phyloP scores from a whole-genome alignment of 2,113 vertebrate species.

The Alethe diademata region DNA sequence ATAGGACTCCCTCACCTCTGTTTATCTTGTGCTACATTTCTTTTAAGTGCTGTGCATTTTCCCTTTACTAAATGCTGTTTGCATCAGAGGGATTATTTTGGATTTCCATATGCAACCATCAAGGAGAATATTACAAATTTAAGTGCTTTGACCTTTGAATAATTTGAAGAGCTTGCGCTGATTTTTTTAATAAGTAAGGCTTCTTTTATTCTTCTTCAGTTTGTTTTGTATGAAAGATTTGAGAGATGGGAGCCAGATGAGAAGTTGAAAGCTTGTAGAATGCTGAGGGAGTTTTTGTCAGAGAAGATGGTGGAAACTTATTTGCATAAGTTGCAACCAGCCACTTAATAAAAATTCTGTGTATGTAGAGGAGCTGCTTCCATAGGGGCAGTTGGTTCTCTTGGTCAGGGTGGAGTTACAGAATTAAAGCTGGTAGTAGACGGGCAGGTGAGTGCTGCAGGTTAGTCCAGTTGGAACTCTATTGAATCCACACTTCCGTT shows the following conservation, averaged over 20 bases:
- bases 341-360: background rate
- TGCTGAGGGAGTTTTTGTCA: background rate
- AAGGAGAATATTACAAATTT: background rate
- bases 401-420: no score
- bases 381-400: background rate
- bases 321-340: background rate
- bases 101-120: background rate
- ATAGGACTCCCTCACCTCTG: background rate
- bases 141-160: background rate
- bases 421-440: background rate
- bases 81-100: background rate
- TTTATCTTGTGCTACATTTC: background rate
- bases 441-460: background rate
- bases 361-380: background rate
- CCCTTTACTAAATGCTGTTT: background rate
- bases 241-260: background rate
- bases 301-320: no score
- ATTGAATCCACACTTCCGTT: background rate
- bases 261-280: background rate
- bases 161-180: background rate
- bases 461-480: background rate
- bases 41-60: background rate
- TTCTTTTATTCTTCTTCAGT: background rate
- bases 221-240: background rate
- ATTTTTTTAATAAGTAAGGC: background rate